Percentiles rank a stretch among this genome's conserved stretches.
phyloP scores from a whole-genome alignment of 2,797 vertebrate genomes.

The Vultur gryphus region DNA sequence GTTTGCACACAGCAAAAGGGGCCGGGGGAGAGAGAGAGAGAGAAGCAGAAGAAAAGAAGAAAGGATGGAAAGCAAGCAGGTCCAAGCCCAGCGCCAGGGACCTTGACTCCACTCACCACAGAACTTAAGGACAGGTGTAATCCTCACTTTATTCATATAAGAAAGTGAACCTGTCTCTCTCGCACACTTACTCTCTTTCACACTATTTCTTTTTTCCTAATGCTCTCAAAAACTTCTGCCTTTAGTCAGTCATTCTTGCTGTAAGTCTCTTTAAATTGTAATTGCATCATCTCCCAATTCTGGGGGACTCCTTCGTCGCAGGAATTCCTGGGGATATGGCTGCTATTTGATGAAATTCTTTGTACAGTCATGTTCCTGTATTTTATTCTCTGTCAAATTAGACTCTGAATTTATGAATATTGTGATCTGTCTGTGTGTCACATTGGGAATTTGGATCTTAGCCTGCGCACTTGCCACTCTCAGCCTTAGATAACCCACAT shows the following conservation, averaged over 20 bases:
- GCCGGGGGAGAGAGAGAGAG: too few species aligned
- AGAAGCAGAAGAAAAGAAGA: background rate
- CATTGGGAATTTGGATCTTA: background rate
- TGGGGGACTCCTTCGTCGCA: background rate
- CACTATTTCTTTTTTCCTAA: background rate
- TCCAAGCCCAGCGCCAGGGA: background rate
- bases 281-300: background rate
- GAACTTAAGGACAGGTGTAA: background rate
- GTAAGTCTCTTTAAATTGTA: background rate
- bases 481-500: background rate
- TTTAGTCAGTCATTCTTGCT: background rate
- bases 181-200: background rate
- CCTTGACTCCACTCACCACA: background rate
- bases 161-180: background rate
- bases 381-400: background rate
- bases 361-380: background rate
- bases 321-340: background rate
- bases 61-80: background rate
- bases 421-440: background rate
- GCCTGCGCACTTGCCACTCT: background rate
- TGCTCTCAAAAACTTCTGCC: background rate
- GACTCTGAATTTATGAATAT: background rate
- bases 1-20: background rate
- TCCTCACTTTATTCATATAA: background rate
- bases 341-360: background rate